Base-by-base conservation (phyloP, 2,113 vertebrate genomes). In the Opisthocomus hoazin region DNA sequence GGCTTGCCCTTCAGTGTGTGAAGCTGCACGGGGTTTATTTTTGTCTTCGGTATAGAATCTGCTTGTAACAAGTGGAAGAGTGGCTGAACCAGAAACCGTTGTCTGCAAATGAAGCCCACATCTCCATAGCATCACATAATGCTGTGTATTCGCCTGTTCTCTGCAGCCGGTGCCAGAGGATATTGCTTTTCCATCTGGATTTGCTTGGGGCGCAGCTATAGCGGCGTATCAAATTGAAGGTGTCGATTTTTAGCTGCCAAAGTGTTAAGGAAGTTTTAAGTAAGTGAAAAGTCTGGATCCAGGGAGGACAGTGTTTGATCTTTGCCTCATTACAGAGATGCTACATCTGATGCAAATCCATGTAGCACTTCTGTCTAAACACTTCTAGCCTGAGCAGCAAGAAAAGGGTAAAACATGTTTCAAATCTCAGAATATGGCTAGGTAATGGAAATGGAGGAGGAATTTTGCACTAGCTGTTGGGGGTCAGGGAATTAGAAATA, bases 201-300 rank as follows among this genome's bases (percentile, higher is more conserved):
- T 99, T 97, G 98, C 98, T 36, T 99, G 99, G 98, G 98, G 97
- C 77, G 98, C 98, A 53, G 96, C 97, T 34, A 98, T 97, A 26
- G 96, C 97, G 10, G 98, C 98, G 6, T 99, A 98, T 95, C 99
- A 99, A 91, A 98, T 99, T 90, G 98, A 99, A 98, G 98, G 98
- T 99, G 97, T 89, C 88, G 89, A 78, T 39, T 96, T 94, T 74
- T 68, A 87, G 39, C 36, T 92, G 57, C 46, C 37, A 58, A 83
- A 93, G 37, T 53, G 50, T 65, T 76, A 87, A 79, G 75, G 64
- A 84, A 90, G 37, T 94, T 95, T 95, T 70, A 84, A 93, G 39
- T 39, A 43, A 89, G 75, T 0, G 1, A 60, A 60, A 90, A 87
- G 13, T 78, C 36, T 54, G 46, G 48, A 70, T 77, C n/a, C 20